Percentiles rank a stretch among this genome's conserved stretches.
Conservation (phyloP, 2,888 invertebrate species). For the Pterostichus niger region DNA sequence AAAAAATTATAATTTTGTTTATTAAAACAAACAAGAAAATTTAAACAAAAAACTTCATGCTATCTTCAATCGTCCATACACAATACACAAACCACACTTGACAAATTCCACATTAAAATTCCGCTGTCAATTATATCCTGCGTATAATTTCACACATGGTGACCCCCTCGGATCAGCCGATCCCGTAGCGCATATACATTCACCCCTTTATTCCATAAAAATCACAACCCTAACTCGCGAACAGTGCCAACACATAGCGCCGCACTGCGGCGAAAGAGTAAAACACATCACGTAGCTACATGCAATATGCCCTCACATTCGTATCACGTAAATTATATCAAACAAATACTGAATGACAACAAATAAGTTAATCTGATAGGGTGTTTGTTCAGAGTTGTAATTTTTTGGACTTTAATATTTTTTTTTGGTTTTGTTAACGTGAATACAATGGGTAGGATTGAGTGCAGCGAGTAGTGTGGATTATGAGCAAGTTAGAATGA, state of each 20-base stretch:
- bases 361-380: conserved; percentile 25
- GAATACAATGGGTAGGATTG: not conserved
- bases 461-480: too few relatives aligned
- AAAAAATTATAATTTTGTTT: too few relatives aligned
- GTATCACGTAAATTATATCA: conserved; percentile 45
- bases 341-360: conserved; percentile 35
- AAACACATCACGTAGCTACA: not conserved
- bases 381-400: not conserved
- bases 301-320: not conserved
- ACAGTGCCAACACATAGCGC: conserved; percentile 3
- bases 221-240: not conserved
- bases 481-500: too few relatives aligned
- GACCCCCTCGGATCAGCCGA: conserved; percentile 20
- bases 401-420: not conserved
- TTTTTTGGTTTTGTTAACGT: not conserved
- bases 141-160: conserved; percentile 31
- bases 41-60: too few relatives aligned
- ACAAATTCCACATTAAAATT: conserved; percentile 44
- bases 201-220: not conserved
- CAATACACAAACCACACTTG: not conserved
- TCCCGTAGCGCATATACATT: not conserved
- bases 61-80: too few relatives aligned
- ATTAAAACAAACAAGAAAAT: too few relatives aligned
- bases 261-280: conserved; percentile 20
- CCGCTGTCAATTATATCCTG: conserved; percentile 36